These are phyloP conservation scores for Drosophila fulvimacula DNA, from an alignment of 2,888 invertebrate species.

Conservation along the genomic window DNA sequence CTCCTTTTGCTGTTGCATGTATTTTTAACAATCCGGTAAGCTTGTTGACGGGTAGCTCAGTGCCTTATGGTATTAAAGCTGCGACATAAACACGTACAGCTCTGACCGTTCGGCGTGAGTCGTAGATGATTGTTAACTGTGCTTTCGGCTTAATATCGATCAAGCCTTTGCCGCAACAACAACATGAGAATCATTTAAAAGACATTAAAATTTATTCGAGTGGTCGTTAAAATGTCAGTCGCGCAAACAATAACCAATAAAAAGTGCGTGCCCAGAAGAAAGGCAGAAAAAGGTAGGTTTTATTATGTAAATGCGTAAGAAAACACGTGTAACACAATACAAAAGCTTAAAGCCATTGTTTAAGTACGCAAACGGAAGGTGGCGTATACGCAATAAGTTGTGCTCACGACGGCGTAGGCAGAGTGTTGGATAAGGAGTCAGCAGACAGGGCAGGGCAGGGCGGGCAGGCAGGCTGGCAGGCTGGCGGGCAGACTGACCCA, in stretches of 20 bases:
- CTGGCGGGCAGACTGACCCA: conserved; percentile 8
- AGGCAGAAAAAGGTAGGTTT: conserved; percentile 15
- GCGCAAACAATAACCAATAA: conserved; percentile 68
- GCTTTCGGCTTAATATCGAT: conserved; percentile 47
- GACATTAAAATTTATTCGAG: conserved; percentile 76
- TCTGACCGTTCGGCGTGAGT: conserved; percentile 41
- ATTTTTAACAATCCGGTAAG: conserved; percentile 2
- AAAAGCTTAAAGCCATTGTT: conserved; percentile 49
- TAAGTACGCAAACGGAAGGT: conserved; percentile 16
- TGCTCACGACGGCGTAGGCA: conserved; percentile 2
- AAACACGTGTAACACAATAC: conserved; percentile 67
- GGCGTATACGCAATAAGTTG: conserved; percentile 67
- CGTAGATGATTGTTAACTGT: conserved; percentile 20
- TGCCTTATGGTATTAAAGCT: conserved; percentile 28
- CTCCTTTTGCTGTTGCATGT: background rate
- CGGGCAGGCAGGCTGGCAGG: background rate
- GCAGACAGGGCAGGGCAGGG: background rate
- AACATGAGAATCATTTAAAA: conserved; percentile 69
- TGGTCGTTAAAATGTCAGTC: conserved; percentile 72
- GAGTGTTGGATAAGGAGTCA: background rate
- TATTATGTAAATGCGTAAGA: conserved; percentile 68
- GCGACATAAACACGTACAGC: conserved; percentile 55
- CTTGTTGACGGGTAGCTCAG: background rate
- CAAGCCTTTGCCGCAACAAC: conserved; percentile 48
- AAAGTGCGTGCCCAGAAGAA: conserved; percentile 56